Base-by-base conservation (phyloP, 2,888 invertebrate genomes). In the Thalpophila matura region DNA sequence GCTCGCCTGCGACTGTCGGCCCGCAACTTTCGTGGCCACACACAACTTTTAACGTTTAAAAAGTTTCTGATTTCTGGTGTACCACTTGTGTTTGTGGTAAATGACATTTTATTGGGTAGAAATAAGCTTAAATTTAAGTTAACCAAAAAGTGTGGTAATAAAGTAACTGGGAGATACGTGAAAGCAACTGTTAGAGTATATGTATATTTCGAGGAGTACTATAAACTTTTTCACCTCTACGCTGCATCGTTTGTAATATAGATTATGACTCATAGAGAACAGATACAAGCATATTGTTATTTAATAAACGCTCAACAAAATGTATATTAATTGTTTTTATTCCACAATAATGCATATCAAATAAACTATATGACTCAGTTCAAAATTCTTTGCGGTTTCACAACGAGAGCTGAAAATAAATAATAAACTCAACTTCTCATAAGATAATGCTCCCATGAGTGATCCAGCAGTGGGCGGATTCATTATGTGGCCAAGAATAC, bases 1-100 rank as follows among this genome's bases (percentile, higher is more conserved):
- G 61, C 29, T n/a, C 53, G 61, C 53, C 65, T 72, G 79, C 62
- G 65, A 72, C 63, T 75, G 70, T 77, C 80, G 76, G 62, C 47
- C 51, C 42, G 55, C 46, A 71, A 77, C 74, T 79, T 66, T 77
- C 62, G 53, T 50, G 75, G 64, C 51, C 63, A 59, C 47, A 50
- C 51, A 56, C 57, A 66, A 74, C 66, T 80, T 72, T 29, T 40
- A 67, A 60, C 43, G 60, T 68, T 70, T 71, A 66, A 53, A 64
- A 72, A 66, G 46, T 79, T 79, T 63, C 56, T 47, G 42, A 50
- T 49, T 40, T 73, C 67, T 57, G 57, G 37, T 55, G 46, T 43
- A 27, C 38, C 67, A 72, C 60, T 70, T 55, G 60, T 50, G 50
- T 43, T 54, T 43, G 50, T 42, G 40, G 14, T 31, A 10, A 33